Evolutionary conservation across 2,113 vertebrate genomes (phyloP).

Genomic region (Fregetta grallaria): DNA sequence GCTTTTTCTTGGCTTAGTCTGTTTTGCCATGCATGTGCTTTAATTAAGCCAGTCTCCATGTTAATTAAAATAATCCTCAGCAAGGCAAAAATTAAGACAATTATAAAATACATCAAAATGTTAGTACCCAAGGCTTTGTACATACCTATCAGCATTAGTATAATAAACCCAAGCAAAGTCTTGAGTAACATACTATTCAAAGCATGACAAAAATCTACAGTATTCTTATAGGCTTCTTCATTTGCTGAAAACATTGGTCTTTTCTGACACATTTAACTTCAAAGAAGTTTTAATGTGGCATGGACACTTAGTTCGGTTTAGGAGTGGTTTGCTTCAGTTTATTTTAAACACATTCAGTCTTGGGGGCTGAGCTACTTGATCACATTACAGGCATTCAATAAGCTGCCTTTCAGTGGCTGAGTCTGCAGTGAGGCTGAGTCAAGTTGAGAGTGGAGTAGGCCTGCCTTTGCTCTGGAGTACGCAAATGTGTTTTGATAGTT

Average conservation of each 20-base stretch:
- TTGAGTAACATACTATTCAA: neutral
- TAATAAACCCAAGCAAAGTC: neutral
- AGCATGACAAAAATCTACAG: neutral
- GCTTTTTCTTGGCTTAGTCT: neutral
- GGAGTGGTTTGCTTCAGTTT: neutral
- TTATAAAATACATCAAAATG: neutral
- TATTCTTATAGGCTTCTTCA: neutral
- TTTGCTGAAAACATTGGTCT: neutral
- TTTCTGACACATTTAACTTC: neutral
- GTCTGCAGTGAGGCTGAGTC: neutral
- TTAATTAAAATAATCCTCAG: neutral
- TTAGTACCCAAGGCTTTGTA: neutral
- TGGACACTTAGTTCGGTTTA: neutral
- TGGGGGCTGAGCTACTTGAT: neutral
- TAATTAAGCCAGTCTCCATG: neutral
- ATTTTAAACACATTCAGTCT: neutral
- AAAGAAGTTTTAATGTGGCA: neutral
- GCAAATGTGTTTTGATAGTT: neutral
- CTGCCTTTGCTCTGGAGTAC: neutral
- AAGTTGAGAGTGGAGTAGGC: neutral
- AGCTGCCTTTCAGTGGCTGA: neutral
- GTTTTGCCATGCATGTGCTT: neutral
- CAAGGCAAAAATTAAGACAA: neutral
- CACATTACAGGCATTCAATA: neutral
- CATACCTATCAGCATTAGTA: neutral